Conservation (phyloP, 2,113 vertebrate species). For the Carlito syrichta region DNA sequence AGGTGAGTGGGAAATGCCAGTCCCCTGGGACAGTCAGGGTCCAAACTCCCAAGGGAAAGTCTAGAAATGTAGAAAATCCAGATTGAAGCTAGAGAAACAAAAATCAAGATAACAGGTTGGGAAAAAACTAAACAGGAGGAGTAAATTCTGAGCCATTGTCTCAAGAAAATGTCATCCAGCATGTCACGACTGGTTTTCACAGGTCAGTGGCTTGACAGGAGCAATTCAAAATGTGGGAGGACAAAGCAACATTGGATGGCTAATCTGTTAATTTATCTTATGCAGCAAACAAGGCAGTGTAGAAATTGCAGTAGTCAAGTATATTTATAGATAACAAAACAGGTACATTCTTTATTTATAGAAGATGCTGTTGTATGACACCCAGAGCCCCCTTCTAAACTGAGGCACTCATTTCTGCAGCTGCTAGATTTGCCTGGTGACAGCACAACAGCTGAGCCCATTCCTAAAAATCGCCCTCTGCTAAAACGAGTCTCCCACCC, state of each 20-base stretch:
- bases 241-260: background rate
- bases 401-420: background rate
- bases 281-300: background rate
- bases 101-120: background rate
- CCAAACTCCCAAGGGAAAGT: background rate
- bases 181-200: background rate
- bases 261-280: background rate
- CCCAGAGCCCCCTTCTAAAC: background rate
- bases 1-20: background rate
- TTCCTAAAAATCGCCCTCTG: background rate
- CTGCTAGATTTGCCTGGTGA: background rate
- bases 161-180: background rate
- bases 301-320: background rate
- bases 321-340: background rate
- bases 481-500: background rate
- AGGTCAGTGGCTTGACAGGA: background rate
- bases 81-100: background rate
- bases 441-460: background rate
- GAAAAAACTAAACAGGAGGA: background rate
- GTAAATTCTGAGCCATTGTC: background rate
- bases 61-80: background rate
- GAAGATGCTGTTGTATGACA: background rate
- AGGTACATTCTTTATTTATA: background rate
- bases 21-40: background rate
- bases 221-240: background rate